Conservation (phyloP, 1,140 invertebrate genomes). For the Drosophila arizonae region DNA sequence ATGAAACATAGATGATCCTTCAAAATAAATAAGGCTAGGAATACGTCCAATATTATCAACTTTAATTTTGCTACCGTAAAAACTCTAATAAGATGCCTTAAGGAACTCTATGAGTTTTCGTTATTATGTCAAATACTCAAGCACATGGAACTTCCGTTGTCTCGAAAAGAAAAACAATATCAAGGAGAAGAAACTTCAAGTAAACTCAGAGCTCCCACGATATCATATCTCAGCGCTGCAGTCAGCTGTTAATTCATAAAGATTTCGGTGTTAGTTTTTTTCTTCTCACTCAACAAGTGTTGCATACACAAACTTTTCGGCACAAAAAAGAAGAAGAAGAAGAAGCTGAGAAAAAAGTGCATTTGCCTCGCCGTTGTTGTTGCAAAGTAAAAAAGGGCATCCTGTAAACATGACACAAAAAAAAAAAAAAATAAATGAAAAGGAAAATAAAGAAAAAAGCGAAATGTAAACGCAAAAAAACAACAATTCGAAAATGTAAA, state of each 20-base stretch:
- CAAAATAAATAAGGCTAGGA: neutral
- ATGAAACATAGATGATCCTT: no score
- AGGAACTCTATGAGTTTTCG: no score
- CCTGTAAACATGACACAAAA: constrained; percentile 60
- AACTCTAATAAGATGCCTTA: no score
- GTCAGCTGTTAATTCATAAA: constrained; percentile 43
- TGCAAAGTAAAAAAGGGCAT: constrained; percentile 4
- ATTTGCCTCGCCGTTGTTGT: constrained; percentile 14
- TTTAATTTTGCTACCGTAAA: no score
- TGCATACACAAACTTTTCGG: constrained; percentile 41
- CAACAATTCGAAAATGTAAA: constrained; percentile 42
- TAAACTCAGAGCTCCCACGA: no score
- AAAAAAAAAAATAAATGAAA: constrained; percentile 19
- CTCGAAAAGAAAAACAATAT: no score
- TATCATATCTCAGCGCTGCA: no score
- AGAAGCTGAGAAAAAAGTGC: constrained; percentile 18
- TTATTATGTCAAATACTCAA: no score
- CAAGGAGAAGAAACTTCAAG: no score
- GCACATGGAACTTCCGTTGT: no score
- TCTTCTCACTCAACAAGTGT: constrained; percentile 62
- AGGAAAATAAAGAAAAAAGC: neutral
- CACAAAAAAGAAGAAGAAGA: neutral
- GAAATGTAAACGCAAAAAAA: constrained; percentile 1
- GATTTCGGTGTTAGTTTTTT: constrained; percentile 42
- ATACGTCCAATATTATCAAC: no score